Evolutionary conservation across 2,797 vertebrate genomes (phyloP).

Genomic region (Potorous gilbertii): DNA sequence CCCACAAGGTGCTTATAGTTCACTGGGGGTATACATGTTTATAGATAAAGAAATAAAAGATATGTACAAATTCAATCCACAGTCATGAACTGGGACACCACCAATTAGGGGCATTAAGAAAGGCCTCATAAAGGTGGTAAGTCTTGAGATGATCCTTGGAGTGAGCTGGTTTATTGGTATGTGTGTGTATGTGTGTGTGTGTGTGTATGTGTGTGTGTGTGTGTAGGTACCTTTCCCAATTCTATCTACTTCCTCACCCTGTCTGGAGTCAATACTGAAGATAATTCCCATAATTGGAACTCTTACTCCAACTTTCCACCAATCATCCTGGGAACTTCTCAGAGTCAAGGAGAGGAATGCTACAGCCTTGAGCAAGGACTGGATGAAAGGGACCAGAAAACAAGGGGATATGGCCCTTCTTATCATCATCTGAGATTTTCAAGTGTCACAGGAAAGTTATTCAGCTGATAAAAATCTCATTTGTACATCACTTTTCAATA

Average conservation of each 20-base stretch:
- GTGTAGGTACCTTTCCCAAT: neutral
- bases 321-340: neutral
- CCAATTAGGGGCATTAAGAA: neutral
- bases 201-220: no score
- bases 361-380: neutral
- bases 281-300: neutral
- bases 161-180: neutral
- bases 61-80: neutral
- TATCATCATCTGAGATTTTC: neutral
- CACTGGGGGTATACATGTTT: neutral
- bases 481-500: neutral
- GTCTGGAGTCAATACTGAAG: neutral
- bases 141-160: neutral
- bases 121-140: neutral
- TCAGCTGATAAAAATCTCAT: neutral
- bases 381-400: neutral
- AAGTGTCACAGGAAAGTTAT: neutral
- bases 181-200: no score
- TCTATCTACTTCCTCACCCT: neutral
- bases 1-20: neutral
- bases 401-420: neutral
- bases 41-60: neutral
- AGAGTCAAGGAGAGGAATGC: neutral
- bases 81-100: neutral
- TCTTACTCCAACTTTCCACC: neutral